Base-by-base conservation (phyloP, 2,797 vertebrate genomes). In the Otus scops region DNA sequence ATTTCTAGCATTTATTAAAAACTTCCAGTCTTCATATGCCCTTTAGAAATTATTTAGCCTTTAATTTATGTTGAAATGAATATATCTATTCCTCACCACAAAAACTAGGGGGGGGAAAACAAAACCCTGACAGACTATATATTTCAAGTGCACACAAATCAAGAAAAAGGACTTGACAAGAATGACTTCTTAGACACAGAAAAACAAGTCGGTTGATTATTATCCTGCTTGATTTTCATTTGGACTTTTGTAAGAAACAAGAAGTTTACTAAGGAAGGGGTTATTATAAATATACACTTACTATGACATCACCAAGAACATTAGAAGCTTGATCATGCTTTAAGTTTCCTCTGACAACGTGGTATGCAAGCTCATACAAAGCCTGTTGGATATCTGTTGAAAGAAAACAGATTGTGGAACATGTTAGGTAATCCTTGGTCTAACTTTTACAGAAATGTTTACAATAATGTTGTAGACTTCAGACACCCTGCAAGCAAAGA, bases 351-450 rank as follows among this genome's bases (percentile, higher is more conserved):
- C 98, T 99, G 94, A 99, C 98, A 85, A 99, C 99, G 3, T 99
- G 99, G 95, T 98, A 99, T 92, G 99, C 99, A 95, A 99, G 98
- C 95, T 99, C 99, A 88, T 99, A 99, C 78, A 99, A 97, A 96
- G 98, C 99, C 38, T 99, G 98, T 92, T 99, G 99, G 93, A 99
- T 98, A 96, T 99, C 99, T 99, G 97, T 67, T 78, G 68, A 86
- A 97, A 96, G n/a, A 74, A 43, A 70, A n/a, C 16, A 95, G 67
- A 95, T 39, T 8, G 94, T 91, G 85, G 65, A 87, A 89, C 16
- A 56, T 9, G 76, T 9, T 32, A 86, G 17, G 78, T 85, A 78
- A 83, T 74, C 36, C 56, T 57, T 12, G 20, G 39, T 57, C 28
- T 57, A 67, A 74, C 9, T 89, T 65, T 15, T 54, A 48, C 48